Conservation (phyloP, 2,113 vertebrate species). For the Theristicus caerulescens region DNA sequence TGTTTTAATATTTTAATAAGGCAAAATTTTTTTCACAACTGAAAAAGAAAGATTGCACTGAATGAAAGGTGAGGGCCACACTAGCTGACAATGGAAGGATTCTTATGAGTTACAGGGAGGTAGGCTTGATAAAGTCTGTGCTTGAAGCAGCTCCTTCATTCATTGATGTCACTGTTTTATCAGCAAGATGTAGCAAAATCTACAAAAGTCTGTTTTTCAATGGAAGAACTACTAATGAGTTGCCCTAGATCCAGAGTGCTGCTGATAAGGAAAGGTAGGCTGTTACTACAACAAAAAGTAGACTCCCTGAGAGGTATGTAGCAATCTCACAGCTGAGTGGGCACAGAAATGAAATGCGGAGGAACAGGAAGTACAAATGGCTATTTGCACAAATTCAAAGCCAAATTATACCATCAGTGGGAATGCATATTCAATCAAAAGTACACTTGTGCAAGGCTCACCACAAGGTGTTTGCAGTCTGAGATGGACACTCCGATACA, state of each 20-base stretch:
- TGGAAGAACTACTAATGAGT: neutral
- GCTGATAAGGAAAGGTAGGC: neutral
- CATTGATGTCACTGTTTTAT: neutral
- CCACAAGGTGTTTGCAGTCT: neutral
- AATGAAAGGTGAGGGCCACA: neutral
- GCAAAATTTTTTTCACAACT: neutral
- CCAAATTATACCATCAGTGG: neutral
- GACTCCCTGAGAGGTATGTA: neutral
- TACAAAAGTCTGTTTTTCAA: neutral
- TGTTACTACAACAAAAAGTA: neutral
- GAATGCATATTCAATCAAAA: neutral
- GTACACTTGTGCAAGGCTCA: neutral
- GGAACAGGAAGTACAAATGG: conserved; percentile 1
- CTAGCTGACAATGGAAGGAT: neutral
- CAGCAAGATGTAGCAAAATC: neutral
- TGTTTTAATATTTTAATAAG: neutral
- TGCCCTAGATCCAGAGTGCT: neutral
- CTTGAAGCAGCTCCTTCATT: neutral
- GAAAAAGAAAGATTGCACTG: neutral
- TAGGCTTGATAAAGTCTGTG: neutral
- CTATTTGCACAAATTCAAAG: neutral
- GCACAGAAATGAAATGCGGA: neutral
- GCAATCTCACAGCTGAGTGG: conserved; percentile 7
- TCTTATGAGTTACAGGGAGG: neutral
- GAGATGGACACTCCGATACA: neutral